A percentile compares a stretch with the other conserved stretches of the same genome.
phyloP scores from a whole-genome alignment of 2,888 invertebrate genomes.

The Tipula confusa region DNA sequence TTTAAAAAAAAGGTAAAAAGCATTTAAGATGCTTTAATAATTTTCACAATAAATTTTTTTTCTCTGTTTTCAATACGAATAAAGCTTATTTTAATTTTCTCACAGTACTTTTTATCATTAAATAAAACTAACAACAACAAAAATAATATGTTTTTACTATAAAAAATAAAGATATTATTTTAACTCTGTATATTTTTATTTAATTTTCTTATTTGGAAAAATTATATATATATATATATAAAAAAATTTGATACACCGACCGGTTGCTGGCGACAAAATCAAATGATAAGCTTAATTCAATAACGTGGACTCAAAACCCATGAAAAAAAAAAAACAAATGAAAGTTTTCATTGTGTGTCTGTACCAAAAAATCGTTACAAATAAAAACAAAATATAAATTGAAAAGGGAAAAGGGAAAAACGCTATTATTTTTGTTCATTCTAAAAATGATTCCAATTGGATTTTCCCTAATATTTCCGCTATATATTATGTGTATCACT shows the following conservation, averaged over 20 bases:
- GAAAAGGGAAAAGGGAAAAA: slow-evolving; percentile 8
- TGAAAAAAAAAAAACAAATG: background rate
- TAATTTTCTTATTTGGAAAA: background rate
- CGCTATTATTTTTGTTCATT: background rate
- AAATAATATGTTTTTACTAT: background rate
- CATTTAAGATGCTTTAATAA: background rate
- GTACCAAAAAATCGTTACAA: background rate
- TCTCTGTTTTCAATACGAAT: background rate
- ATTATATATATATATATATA: too few relatives aligned
- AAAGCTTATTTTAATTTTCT: background rate
- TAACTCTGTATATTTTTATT: background rate
- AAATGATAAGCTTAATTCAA: slow-evolving; percentile 40
- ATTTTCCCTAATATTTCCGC: background rate
- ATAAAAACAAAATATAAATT: slow-evolving; percentile 6
- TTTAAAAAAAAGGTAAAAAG: too few relatives aligned
- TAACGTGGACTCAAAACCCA: slow-evolving; percentile 37
- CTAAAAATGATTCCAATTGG: slow-evolving; percentile 12
- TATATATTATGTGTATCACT: background rate
- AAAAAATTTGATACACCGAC: slow-evolving; percentile 34
- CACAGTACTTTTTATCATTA: background rate
- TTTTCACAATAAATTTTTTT: background rate
- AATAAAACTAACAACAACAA: background rate
- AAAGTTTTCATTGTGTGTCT: background rate
- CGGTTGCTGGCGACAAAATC: slow-evolving; percentile 38
- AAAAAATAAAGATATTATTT: background rate